Percentiles rank a stretch among this genome's conserved stretches.
Conservation (phyloP, 2,888 invertebrate genomes). For the Thysanoteuthis rhombus region DNA sequence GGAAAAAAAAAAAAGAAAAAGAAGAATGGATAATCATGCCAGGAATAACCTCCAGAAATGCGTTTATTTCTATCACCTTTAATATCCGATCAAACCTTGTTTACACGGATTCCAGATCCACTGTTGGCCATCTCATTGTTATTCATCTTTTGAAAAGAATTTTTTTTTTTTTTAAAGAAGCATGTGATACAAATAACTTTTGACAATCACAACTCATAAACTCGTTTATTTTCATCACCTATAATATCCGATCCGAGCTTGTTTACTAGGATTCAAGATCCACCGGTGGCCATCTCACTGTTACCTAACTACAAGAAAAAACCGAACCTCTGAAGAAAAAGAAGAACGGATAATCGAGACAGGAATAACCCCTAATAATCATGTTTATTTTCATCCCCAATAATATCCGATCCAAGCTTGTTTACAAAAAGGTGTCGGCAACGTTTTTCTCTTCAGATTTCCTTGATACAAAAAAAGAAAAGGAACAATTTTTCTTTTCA, state of each 20-base stretch:
- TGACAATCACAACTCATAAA: background rate
- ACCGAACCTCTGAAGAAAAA: no score
- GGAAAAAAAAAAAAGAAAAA: no score
- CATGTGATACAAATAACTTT: background rate
- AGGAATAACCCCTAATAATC: background rate
- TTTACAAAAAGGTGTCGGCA: background rate
- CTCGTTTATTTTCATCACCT: background rate
- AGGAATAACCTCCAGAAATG: no score
- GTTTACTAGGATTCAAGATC: no score
- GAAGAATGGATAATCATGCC: no score
- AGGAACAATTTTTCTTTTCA: background rate
- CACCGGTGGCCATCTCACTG: no score
- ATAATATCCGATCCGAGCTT: no score
- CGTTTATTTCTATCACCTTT: no score
- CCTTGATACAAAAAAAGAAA: background rate
- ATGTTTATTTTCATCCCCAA: background rate
- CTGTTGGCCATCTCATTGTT: background rate
- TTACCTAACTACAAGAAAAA: no score
- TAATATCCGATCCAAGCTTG: background rate
- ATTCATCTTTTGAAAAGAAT: background rate
- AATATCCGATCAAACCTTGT: no score
- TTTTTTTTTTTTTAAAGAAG: background rate
- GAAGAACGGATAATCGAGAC: background rate
- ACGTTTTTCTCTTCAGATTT: background rate
- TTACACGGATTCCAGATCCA: background rate